A percentile compares a stretch with the other conserved stretches of the same genome.
Evolutionary conservation across 2,888 invertebrate species (phyloP).

Genomic region (Leptopilina syphax): DNA sequence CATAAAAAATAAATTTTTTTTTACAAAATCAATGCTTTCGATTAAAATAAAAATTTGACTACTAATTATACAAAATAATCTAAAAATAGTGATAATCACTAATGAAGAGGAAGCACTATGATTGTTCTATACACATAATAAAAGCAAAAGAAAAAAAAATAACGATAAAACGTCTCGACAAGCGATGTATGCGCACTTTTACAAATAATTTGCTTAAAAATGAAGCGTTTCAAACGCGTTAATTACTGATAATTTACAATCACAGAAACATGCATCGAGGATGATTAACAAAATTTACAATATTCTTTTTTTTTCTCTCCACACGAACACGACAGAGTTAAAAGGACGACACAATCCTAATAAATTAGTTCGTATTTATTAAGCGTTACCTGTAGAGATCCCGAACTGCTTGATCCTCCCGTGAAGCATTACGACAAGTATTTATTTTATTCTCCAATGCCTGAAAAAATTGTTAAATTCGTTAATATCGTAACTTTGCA

Average conservation of each 20-base stretch:
- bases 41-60: neutral
- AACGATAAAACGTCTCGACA: neutral
- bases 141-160: neutral
- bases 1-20: too few species aligned
- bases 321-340: constrained; percentile 43
- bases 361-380: constrained; percentile 53
- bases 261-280: constrained; percentile 37
- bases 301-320: neutral
- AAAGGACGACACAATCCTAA: constrained; percentile 57
- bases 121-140: neutral
- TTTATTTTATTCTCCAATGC: constrained; percentile 75
- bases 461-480: constrained; percentile 57
- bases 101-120: constrained; percentile 10
- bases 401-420: constrained; percentile 74
- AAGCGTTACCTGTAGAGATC: constrained; percentile 76
- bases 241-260: constrained; percentile 32
- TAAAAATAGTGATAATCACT: constrained; percentile 9
- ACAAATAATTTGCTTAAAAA: constrained; percentile 23
- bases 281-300: neutral
- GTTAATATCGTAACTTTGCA: neutral
- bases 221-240: constrained; percentile 11
- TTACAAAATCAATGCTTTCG: constrained; percentile 1
- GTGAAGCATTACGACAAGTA: constrained; percentile 72
- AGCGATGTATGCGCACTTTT: neutral
- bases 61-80: constrained; percentile 9